Evolutionary conservation across 1,140 invertebrate species (phyloP), one percentile per base, ranked within the genome.

Genomic region (Trachymyrmex septentrionalis): DNA sequence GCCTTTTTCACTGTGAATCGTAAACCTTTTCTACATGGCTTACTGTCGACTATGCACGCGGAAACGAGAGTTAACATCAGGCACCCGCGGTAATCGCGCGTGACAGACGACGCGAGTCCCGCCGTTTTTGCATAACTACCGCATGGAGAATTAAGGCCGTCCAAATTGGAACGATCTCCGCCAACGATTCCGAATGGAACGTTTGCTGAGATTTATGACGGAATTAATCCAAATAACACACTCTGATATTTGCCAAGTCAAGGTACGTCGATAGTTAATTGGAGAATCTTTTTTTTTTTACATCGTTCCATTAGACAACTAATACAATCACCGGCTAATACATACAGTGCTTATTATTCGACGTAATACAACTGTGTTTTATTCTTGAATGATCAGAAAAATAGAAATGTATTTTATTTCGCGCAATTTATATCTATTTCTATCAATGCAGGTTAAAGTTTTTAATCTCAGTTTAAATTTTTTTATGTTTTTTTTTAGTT

Each of bases 131-230:
- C 66, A 71, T 57, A 81, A 71, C 77, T 81, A 27, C 48, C 50
- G 66, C 78, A 30, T 57, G 50, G 53, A 71, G 57, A 81, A 81
- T 81, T 81, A 71, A 81, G 78, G 78, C 64, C 77, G n/a, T 24
- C 78, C 63, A 69, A 80, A 80, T 81, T 71, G 66, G 66, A 59
- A 71, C 66, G 66, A 71, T 81, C 66, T 59, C 10, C 12, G 78
- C 21, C 66, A 34, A 44, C 16, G 50, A 71, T 71, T 71, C 5
- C 78, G 34, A 59, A 19, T 12, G 78, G 64, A 27, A 69, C 27
- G n/a, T 55, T 27, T 24, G 50, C 12, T 7, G 34, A 81, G 53
- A 81, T 59, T 81, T 81, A 81, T 34, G 50, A 34, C 16, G 30
- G 16, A 59, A 71, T 81, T 81, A 81, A 81, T 81, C 16, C 34